Evolutionary conservation across 2,113 vertebrate genomes (phyloP).

Genomic region (Larimichthys crocea): DNA sequence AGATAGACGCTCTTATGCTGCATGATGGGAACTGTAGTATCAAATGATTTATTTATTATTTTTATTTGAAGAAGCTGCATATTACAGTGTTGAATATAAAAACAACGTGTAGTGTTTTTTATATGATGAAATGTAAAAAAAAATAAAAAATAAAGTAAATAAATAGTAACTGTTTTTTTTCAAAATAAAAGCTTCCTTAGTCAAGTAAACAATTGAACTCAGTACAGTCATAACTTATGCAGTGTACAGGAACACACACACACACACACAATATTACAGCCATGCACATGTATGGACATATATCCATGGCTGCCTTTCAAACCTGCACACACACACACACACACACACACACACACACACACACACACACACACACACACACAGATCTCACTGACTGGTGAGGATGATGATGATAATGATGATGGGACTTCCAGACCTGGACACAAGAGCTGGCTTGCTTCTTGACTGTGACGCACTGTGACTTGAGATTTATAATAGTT

Average conservation of each 20-base stretch:
- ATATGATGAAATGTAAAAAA: background rate
- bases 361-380: slow-evolving; percentile 7
- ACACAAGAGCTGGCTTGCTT: slow-evolving; percentile 45
- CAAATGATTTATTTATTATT: background rate
- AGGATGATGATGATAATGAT: slow-evolving; percentile 62
- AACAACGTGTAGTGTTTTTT: background rate
- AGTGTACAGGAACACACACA: background rate
- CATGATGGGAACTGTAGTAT: too few species aligned
- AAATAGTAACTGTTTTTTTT: background rate
- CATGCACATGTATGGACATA: slow-evolving; percentile 3
- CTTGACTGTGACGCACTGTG: slow-evolving; percentile 55
- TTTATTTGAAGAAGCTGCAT: background rate
- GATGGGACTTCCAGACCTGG: slow-evolving; percentile 74
- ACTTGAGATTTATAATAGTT: slow-evolving; percentile 64
- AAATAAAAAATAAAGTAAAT: background rate
- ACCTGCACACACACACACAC: background rate
- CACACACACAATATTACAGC: background rate
- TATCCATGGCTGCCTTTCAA: background rate
- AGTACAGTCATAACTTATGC: background rate
- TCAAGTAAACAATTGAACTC: background rate
- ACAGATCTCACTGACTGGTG: slow-evolving; percentile 10
- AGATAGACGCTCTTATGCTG: background rate
- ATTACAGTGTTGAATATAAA: background rate
- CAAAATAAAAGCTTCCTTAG: background rate
- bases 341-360: background rate